Evolutionary conservation across 2,797 vertebrate species (phyloP).

Genomic region (Peromyscus nudipes): DNA sequence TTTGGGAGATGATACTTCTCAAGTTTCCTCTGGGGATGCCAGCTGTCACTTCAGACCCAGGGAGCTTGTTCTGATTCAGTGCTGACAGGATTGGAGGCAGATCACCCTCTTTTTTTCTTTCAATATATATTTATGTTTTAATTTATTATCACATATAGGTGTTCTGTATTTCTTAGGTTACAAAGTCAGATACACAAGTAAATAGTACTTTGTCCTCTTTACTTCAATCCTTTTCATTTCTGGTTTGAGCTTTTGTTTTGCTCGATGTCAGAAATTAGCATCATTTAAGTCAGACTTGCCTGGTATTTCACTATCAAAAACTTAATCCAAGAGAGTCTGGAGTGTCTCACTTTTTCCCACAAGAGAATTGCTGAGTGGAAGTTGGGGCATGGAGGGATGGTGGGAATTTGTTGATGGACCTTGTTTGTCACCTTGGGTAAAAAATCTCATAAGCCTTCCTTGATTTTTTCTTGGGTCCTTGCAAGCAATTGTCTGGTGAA

Average conservation of each 20-base stretch:
- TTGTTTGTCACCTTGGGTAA: not conserved
- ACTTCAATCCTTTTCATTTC: conserved; percentile 14
- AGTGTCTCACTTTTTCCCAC: not conserved
- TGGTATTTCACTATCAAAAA: not conserved
- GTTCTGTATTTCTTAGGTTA: conserved; percentile 52
- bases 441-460: not conserved
- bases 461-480: not conserved
- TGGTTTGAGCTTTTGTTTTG: conserved; percentile 26
- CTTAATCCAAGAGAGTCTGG: not conserved
- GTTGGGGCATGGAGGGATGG: no score
- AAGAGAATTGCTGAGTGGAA: not conserved
- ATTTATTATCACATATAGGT: not conserved
- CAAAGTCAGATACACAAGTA: not conserved
- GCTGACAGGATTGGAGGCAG: no score
- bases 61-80: no score
- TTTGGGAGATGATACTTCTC: no score
- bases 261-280: not conserved
- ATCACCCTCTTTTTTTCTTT: not conserved
- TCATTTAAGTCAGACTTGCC: conserved; percentile 30
- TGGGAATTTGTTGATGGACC: not conserved
- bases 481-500: not conserved
- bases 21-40: no score
- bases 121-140: not conserved
- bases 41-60: no score
- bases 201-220: not conserved